A percentile compares a stretch with the other conserved stretches of the same genome.
Conservation (phyloP, 2,888 invertebrate species). For the Lithophane socia region DNA sequence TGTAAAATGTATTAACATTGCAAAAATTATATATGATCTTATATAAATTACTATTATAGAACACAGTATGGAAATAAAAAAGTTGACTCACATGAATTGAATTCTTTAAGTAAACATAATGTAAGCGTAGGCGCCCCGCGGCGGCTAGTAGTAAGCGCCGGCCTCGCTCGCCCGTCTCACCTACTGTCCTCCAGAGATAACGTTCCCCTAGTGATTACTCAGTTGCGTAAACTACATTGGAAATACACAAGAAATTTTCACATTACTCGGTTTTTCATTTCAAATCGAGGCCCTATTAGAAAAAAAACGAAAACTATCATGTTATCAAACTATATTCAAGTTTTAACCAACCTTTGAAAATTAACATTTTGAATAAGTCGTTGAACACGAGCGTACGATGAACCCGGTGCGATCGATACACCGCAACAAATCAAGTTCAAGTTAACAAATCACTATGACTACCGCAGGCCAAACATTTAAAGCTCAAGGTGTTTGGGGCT, state of each 20-base stretch:
- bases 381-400: constrained; percentile 65
- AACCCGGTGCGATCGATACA: constrained; percentile 78
- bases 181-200: constrained; percentile 76
- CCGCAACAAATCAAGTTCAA: constrained; percentile 72
- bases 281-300: constrained; percentile 59
- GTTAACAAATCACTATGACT: constrained; percentile 79
- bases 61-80: constrained; percentile 90
- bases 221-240: constrained; percentile 82
- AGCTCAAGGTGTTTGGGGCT: constrained; percentile 37
- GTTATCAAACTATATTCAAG: not conserved
- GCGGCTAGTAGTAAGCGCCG: constrained; percentile 70
- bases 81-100: constrained; percentile 89
- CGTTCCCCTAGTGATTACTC: constrained; percentile 78
- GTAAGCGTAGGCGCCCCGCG: constrained; percentile 81
- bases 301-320: not conserved
- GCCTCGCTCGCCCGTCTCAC: constrained; percentile 67
- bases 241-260: constrained; percentile 88
- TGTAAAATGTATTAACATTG: constrained; percentile 90
- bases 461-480: constrained; percentile 75
- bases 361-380: constrained; percentile 25
- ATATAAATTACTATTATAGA: constrained; percentile 91
- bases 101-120: constrained; percentile 86
- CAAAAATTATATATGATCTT: constrained; percentile 90
- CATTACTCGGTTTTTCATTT: constrained; percentile 87
- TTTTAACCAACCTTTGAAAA: constrained; percentile 1